Evolutionary conservation across 2,888 invertebrate genomes (phyloP).

Genomic region (Troilus luridus): DNA sequence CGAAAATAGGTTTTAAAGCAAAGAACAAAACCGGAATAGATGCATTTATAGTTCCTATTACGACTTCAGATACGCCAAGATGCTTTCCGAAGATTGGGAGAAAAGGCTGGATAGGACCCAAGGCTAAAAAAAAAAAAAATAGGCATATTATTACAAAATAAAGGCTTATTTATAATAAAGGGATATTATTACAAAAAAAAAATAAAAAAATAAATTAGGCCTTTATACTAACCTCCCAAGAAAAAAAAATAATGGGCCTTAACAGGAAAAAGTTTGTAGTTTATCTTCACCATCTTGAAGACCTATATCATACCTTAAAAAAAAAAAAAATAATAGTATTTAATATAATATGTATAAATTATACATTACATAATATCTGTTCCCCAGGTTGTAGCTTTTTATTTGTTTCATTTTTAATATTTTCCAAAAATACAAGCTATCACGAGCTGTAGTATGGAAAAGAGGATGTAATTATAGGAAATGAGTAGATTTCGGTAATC

Average conservation of each 20-base stretch:
- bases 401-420: too few relatives aligned
- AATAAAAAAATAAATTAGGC: neutral
- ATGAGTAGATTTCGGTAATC: too few relatives aligned
- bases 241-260: constrained; percentile 92
- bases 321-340: neutral
- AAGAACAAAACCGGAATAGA: constrained; percentile 83
- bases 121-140: constrained; percentile 73
- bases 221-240: constrained; percentile 80
- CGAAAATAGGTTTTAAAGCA: constrained; percentile 82
- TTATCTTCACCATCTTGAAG: constrained; percentile 73
- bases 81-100: constrained; percentile 84
- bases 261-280: constrained; percentile 80
- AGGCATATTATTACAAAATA: neutral
- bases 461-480: too few relatives aligned
- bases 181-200: neutral
- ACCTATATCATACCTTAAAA: neutral
- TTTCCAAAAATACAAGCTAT: too few relatives aligned
- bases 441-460: too few relatives aligned
- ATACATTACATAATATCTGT: too few relatives aligned
- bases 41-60: constrained; percentile 84
- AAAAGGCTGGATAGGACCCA: constrained; percentile 86
- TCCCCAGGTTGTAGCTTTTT: too few relatives aligned
- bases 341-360: too few relatives aligned
- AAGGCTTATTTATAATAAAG: neutral
- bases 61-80: constrained; percentile 80